Base-by-base conservation (phyloP, 2,888 invertebrate species). In the Trissolcus japonicus region DNA sequence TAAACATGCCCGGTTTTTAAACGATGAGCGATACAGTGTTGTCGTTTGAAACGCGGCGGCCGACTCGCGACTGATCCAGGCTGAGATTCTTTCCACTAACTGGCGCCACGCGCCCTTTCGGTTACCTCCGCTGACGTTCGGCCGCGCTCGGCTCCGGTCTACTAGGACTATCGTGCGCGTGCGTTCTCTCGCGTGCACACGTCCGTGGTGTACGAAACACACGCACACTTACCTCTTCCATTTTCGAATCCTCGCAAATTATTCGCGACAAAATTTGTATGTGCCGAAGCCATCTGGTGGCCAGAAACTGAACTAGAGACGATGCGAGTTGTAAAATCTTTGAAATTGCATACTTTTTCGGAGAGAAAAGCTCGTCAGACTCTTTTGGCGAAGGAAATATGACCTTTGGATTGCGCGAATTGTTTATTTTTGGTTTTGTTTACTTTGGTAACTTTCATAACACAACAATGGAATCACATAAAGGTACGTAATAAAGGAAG, bases 31-130 rank as follows among this genome's bases (percentile, higher is more conserved):
- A 66, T 59, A 67, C 29, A 51, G 51, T 51, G 21, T 41, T 75
- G 78, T 54, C 66, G 60, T 57, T 40, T 16, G 43, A 62, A 54
- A 83, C 85, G 84, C 86, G 88, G 83, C 85, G 86, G 84, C 82
- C 83, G 85, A 86, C 84, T 83, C 85, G 84, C 87, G 86, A 88
- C 88, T 88, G 88, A 81, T 81, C 85, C 79, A 80, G 84, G 35
- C 84, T 74, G 83, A 82, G 82, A 84, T 84, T 85, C 84, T 79
- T 81, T 77, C 77, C 35, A 35, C 9, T 35, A 35, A 35, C 68
- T 81, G 81, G 83, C 84, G 86, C 86, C 88, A 87, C 87, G 87
- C 87, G 87, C 85, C 85, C 82, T 82, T 82, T 86, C 85, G 86
- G 82, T 53, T 35, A 14, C 16, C 7, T 41, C 85, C 88, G 88